Evolutionary conservation across 2,888 invertebrate species (phyloP).

Genomic region (Phlogophora meticulosa): DNA sequence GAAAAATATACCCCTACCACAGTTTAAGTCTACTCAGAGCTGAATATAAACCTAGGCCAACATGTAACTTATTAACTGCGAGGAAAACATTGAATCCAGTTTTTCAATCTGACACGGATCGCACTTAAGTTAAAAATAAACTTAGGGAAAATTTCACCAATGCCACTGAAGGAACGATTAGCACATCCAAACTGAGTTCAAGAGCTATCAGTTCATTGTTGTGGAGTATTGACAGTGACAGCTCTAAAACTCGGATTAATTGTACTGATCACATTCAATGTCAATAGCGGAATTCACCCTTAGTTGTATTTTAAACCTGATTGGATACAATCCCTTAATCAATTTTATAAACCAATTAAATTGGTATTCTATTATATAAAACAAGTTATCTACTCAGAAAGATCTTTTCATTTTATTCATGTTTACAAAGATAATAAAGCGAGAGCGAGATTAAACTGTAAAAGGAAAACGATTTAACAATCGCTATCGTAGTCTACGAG

Average conservation of each 20-base stretch:
- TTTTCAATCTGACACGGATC: not conserved
- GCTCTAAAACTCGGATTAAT: no score
- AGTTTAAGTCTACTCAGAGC: not conserved
- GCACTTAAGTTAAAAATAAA: not conserved
- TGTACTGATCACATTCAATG: no score
- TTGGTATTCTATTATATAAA: constrained; percentile 18
- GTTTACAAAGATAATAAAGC: constrained; percentile 34
- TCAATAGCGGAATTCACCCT: no score
- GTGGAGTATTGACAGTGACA: no score
- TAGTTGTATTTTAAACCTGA: not conserved
- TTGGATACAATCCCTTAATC: constrained; percentile 22
- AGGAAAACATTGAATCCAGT: not conserved
- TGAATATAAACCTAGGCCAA: not conserved
- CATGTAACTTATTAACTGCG: no score
- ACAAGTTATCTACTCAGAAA: constrained; percentile 5
- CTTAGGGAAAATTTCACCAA: no score
- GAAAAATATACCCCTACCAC: not conserved
- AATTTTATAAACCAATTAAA: constrained; percentile 16
- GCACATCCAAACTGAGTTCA: no score
- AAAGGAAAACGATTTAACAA: constrained; percentile 31
- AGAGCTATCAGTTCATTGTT: no score
- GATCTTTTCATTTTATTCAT: constrained; percentile 37
- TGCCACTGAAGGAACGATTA: no score
- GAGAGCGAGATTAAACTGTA: constrained; percentile 33
- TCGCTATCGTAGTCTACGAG: constrained; percentile 17